These are phyloP conservation scores for Sebastes elongatus DNA, from an alignment of 2,797 vertebrate species.

Conservation along the genomic window DNA sequence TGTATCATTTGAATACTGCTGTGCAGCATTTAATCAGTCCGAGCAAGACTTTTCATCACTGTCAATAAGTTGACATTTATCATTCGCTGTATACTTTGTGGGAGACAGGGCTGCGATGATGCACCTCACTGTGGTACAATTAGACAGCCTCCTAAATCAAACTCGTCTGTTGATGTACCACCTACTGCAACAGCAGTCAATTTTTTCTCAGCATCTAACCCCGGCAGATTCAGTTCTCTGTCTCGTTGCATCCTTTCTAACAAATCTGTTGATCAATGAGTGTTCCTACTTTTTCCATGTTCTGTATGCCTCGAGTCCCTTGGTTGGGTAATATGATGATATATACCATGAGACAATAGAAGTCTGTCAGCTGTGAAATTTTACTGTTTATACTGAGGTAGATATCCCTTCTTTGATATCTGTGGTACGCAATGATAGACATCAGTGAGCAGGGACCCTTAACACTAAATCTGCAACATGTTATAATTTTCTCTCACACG, in stretches of 20 bases:
- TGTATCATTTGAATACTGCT: conserved; percentile 6
- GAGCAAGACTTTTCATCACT: conserved; percentile 30
- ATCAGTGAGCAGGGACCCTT: background rate
- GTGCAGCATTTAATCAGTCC: conserved; percentile 30
- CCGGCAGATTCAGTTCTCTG: background rate
- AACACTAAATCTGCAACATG: background rate
- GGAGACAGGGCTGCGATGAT: conserved; percentile 5
- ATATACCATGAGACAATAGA: background rate
- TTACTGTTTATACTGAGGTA: background rate
- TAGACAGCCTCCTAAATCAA: conserved; percentile 16
- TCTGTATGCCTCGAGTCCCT: background rate
- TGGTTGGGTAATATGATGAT: background rate
- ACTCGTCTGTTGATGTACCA: conserved; percentile 13
- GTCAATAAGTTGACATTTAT: conserved; percentile 43
- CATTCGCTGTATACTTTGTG: conserved; percentile 3
- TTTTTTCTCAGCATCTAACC: background rate
- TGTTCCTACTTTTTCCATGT: background rate
- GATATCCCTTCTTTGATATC: background rate
- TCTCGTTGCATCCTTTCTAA: background rate
- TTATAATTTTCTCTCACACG: background rate
- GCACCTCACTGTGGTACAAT: conserved; percentile 28
- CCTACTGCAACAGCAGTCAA: conserved; percentile 9
- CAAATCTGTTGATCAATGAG: background rate
- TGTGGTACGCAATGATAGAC: background rate
- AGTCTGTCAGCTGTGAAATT: background rate